Evolutionary conservation across 23 tunicate genomes (phyloP), one percentile per base, ranked within the genome.

Genomic region (Halocynthia aurantium): DNA sequence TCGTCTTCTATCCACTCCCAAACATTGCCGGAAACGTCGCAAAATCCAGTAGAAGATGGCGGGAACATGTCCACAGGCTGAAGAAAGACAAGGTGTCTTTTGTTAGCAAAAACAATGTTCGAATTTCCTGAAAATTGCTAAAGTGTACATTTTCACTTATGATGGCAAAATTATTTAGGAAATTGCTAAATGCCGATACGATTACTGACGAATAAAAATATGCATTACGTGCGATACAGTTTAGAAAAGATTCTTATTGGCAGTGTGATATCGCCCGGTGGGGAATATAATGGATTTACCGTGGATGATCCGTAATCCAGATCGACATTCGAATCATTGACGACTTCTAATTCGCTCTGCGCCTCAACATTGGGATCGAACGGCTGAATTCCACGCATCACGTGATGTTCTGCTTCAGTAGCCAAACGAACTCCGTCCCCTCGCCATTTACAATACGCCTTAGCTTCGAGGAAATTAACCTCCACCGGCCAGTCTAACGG

Each of bases 1-100:
- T 91, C 86, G 67, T 91, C 97, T 72, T 91, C 97, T 53, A 67
- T 77, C 97, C 97, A 91, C 31, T 81, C 97, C 97, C 97, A 91
- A 8, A 85, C 86, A 53, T 91, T 91, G 21, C 97, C 97, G 55
- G 81, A 63, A 7, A 80, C 70, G 72, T 91, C 97, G 69, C 79
- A 85, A 56, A 88, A 88, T 66, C 83, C 72, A 19, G 31, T 19
- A 6, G 67, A n/a, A 9, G 86, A 79, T 22, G 88, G 84, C 0
- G 90, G 87, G 54, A 81, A 91, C 31, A 81, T 60, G 64, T 85
- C 81, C 52, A 91, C 97, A 5, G 97, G 97, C 97, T 91, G 65
- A 0, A 51, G 57, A 54, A 58, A 58, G 2, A 2, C 17, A 15
- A 60, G 4, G 17, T 60, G 64, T 60, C 17, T 60, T 60, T 1